A percentile compares a stretch with the other conserved stretches of the same genome.
Evolutionary conservation across 2,888 invertebrate species (phyloP).

Genomic region (Drosophila setosimentum): DNA sequence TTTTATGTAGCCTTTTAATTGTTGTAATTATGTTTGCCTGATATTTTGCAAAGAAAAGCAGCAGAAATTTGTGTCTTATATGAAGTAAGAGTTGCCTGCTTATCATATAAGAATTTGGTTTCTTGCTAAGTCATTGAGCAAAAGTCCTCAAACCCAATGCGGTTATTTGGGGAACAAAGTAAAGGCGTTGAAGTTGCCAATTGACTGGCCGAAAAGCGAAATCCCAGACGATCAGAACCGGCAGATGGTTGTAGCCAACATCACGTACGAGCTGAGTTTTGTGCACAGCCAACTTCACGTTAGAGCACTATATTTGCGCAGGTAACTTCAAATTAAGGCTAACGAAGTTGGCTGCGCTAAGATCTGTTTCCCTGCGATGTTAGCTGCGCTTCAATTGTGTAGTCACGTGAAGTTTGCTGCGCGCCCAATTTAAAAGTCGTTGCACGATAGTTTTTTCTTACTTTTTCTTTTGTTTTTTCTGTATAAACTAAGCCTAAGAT

Average conservation of each 20-base stretch:
- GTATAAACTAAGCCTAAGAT: constrained; percentile 38
- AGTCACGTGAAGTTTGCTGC: not conserved
- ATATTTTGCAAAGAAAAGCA: not conserved
- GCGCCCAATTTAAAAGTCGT: not conserved
- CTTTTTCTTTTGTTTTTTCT: constrained; percentile 32
- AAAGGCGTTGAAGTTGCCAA: too few species aligned
- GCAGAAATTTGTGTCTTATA: not conserved
- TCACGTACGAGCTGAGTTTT: not conserved
- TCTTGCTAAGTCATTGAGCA: not conserved
- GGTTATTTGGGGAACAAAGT: not conserved
- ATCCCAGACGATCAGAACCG: not conserved
- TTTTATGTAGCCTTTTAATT: not conserved
- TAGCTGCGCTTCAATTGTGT: not conserved
- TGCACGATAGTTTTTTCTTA: not conserved
- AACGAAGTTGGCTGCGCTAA: not conserved
- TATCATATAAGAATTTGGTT: not conserved
- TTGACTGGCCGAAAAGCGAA: not conserved
- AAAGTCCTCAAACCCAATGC: not conserved
- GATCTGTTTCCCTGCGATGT: not conserved
- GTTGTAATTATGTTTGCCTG: not conserved
- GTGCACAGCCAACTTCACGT: not conserved
- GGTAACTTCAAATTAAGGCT: not conserved
- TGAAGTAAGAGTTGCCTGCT: not conserved
- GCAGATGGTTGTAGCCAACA: not conserved
- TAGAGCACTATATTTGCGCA: not conserved